These are phyloP conservation scores for Chitala chitala DNA, from an alignment of 2,113 vertebrate species.

Conservation along the genomic window DNA sequence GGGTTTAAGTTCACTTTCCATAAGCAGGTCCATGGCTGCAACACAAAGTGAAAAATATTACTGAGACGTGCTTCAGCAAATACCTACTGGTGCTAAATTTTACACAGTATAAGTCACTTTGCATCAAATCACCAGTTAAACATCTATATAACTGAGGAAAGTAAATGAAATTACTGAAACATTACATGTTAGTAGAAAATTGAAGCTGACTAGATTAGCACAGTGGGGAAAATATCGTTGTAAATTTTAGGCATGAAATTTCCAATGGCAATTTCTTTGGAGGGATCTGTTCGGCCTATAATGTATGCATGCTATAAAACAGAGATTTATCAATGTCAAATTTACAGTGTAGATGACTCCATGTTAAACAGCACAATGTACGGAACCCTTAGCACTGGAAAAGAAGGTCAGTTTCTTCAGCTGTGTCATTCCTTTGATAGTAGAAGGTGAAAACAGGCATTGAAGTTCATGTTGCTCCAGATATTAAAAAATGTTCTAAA, in stretches of 20 bases:
- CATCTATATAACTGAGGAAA: slow-evolving; percentile 6
- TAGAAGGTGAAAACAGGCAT: too few relatives aligned
- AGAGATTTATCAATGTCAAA: slow-evolving; percentile 12
- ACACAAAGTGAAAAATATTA: too few relatives aligned
- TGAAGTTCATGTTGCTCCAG: too few relatives aligned
- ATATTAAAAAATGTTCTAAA: too few relatives aligned
- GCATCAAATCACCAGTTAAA: background rate
- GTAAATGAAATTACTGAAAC: background rate
- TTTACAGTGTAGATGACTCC: background rate
- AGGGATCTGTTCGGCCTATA: background rate
- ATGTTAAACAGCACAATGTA: background rate
- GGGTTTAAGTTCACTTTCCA: too few relatives aligned
- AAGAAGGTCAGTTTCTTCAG: too few relatives aligned
- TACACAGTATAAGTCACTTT: background rate
- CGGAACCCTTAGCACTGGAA: background rate
- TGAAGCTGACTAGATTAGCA: background rate
- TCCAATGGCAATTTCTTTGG: background rate
- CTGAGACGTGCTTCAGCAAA: too few relatives aligned
- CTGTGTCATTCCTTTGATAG: too few relatives aligned
- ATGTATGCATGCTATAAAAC: background rate
- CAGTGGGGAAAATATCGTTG: background rate
- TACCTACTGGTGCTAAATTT: background rate
- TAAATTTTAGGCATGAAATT: background rate
- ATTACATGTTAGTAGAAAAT: background rate
- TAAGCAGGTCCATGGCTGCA: too few relatives aligned